phyloP scores from a whole-genome alignment of 1,140 invertebrate species.

The Hesperophylax magnus region DNA sequence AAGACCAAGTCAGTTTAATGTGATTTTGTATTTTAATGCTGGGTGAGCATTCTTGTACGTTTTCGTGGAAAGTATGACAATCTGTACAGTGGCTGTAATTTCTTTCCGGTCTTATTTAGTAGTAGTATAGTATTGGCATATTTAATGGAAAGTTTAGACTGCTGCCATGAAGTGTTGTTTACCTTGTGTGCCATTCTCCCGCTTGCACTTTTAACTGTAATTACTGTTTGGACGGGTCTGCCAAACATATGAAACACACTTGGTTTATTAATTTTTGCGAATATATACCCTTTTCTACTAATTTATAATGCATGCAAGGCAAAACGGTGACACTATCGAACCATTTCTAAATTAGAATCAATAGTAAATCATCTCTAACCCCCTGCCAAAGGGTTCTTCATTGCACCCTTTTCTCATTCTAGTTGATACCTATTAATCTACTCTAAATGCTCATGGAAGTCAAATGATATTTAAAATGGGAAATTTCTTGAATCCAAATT shows the following conservation, averaged over 20 bases:
- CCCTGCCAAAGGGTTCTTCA: neutral
- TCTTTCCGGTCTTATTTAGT: too few species aligned
- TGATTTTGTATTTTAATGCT: too few species aligned
- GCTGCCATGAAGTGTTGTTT: conserved; percentile 35
- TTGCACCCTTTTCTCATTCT: too few species aligned
- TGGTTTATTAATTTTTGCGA: neutral
- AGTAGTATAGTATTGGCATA: too few species aligned
- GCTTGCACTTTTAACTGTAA: conserved; percentile 55
- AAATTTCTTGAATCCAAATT: neutral
- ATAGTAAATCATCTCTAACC: neutral
- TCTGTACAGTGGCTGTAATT: neutral
- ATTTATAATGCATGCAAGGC: conserved; percentile 13
- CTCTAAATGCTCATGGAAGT: too few species aligned
- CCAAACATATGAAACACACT: neutral
- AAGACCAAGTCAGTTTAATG: too few species aligned
- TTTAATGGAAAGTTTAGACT: conserved; percentile 31
- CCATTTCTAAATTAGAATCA: neutral
- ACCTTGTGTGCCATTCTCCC: conserved; percentile 48
- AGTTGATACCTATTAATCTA: too few species aligned
- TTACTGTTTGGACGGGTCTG: conserved; percentile 49
- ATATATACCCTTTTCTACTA: neutral
- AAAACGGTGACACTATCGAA: conserved; percentile 11
- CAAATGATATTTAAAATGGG: too few species aligned
- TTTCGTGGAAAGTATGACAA: conserved; percentile 6
- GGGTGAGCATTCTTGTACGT: neutral